Base-by-base conservation (phyloP, 2,113 vertebrate species). In the Ciconia maguari region DNA sequence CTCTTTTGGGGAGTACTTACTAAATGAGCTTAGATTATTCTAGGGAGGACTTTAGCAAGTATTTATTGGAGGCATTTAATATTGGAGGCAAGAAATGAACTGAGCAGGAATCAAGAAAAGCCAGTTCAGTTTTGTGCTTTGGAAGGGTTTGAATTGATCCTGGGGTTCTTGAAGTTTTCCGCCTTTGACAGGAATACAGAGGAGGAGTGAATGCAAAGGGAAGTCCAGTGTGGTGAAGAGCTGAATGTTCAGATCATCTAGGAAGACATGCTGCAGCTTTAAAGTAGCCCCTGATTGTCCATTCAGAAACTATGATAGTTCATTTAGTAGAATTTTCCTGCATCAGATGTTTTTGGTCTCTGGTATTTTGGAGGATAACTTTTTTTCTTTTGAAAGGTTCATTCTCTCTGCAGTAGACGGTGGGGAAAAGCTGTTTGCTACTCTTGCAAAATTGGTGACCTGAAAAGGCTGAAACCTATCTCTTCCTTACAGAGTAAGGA, bases 11-110 rank as follows among this genome's bases (percentile, higher is more conserved):
- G 22, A 58, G 9, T 60, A 26, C 38, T 66, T 76, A 66, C 2
- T 83, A 38, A 79, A 69, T 0, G 0, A 54, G 6, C 15, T 62
- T 61, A 9, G 25, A 34, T 10, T 36, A 27, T 57, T 61, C 10
- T 26, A 48, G 42, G 57, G 9, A 68, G 4, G 16, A 9, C 19
- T 72, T 38, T 20, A 58, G 16, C 4, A 3, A 36, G 9, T 30
- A 9, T 69, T 77, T 64, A 14, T 30, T 49, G 20, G n/a, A 71
- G 42, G 22, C 24, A 30, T 38, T 41, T 64, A 34, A 24, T 57
- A 36, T 10, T 29, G 46, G 24, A 72, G 26, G 16, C 29, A 46
- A 48, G 16, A 90, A 38, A 34, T 38, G 14, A 57, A 26, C 30
- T 85, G 41, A 57, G 29, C 2, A 44, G 27, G 16, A 80, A 20